Conservation (phyloP, 1,140 invertebrate genomes). For the Amyelois transitella region DNA sequence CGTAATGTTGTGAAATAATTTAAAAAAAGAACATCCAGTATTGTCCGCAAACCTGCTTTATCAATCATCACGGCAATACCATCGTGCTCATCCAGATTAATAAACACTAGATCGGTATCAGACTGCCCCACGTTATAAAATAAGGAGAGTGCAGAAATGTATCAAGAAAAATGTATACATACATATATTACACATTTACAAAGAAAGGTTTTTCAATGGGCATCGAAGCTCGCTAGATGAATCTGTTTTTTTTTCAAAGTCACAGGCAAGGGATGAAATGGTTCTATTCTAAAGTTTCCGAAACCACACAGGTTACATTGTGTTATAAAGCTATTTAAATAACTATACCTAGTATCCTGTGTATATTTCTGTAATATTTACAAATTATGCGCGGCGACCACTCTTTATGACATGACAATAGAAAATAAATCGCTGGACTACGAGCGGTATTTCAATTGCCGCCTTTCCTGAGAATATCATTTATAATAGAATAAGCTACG, state of each 20-base stretch:
- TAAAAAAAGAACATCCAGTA: background rate
- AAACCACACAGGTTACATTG: too few relatives aligned
- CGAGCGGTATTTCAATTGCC: conserved; percentile 2
- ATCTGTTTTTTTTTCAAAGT: too few relatives aligned
- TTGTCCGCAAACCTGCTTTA: background rate
- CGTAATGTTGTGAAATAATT: too few relatives aligned
- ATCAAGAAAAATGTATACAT: too few relatives aligned
- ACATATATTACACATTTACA: too few relatives aligned
- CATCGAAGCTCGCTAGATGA: too few relatives aligned
- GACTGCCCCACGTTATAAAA: background rate
- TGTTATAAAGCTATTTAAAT: too few relatives aligned
- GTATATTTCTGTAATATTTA: background rate
- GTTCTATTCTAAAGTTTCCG: too few relatives aligned
- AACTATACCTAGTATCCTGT: too few relatives aligned
- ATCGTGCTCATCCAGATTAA: background rate
- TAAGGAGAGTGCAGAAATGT: background rate
- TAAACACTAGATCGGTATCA: background rate
- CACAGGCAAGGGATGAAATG: too few relatives aligned
- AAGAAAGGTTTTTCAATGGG: too few relatives aligned
- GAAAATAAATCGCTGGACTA: background rate
- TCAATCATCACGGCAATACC: background rate
- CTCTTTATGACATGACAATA: conserved; percentile 4
- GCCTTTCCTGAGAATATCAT: conserved; percentile 1
- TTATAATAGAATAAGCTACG: conserved; percentile 4
- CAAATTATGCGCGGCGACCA: background rate